Conservation (phyloP, 2,113 vertebrate species). For the Perca flavescens region DNA sequence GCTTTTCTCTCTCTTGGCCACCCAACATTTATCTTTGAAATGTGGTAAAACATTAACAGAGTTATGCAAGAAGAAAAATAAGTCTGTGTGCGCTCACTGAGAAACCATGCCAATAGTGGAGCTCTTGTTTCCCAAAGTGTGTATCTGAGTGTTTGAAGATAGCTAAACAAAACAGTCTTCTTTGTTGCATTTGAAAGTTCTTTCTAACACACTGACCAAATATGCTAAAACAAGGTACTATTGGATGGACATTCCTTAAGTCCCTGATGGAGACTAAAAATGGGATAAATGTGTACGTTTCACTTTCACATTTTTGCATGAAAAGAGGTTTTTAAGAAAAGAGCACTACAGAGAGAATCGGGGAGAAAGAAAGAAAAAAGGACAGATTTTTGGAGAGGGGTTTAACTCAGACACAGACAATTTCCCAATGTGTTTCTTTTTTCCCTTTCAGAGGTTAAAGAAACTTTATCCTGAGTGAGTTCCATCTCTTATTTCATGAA, state of each 20-base stretch:
- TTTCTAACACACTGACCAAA: background rate
- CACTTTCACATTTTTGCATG: slow-evolving; percentile 5
- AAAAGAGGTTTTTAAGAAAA: background rate
- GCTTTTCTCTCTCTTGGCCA: background rate
- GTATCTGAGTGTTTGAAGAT: slow-evolving; percentile 4
- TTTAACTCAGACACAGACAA: slow-evolving; percentile 37
- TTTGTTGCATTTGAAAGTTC: background rate
- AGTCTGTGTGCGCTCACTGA: slow-evolving; percentile 12
- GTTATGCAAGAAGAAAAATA: slow-evolving; percentile 18
- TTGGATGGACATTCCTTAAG: background rate
- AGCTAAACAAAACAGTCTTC: background rate
- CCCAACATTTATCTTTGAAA: slow-evolving; percentile 6
- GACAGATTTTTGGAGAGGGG: slow-evolving; percentile 31
- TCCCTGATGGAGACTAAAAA: background rate
- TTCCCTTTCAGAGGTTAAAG: slow-evolving; percentile 70
- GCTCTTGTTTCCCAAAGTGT: slow-evolving; percentile 2
- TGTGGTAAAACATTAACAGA: background rate
- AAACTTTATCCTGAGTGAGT: slow-evolving; percentile 63
- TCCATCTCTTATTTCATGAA: slow-evolving; percentile 66
- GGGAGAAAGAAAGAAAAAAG: background rate
- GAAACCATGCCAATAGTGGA: slow-evolving; percentile 29
- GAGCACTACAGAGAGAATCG: background rate
- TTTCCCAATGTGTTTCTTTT: slow-evolving; percentile 66
- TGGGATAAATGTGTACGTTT: background rate
- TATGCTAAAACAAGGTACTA: background rate